Evolutionary conservation across 2,797 vertebrate genomes (phyloP), one percentile per base, ranked within the genome.

Genomic region (Trachurus trachurus): DNA sequence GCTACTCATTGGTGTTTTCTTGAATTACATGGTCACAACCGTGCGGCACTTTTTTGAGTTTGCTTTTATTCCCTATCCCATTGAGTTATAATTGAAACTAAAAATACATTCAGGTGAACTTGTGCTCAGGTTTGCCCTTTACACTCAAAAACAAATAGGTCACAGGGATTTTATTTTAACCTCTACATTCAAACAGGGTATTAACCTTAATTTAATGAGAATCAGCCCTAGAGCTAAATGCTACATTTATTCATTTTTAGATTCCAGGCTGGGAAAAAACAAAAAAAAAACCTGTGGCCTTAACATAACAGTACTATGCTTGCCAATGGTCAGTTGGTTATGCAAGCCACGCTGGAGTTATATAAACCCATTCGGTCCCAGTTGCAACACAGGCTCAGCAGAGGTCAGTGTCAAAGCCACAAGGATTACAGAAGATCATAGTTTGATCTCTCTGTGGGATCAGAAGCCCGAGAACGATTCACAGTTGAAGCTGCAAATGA

Each of bases 361-460:
- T 5, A 52, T 92, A 88, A 91, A 80, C 19, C 5, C 53, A 47
- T 76, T 59, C 34, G 65, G 68, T 63, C 44, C 62, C 49, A 77
- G 69, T 77, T 72, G 67, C 39, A 82, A 34, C 57, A 52, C 61
- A 47, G n/a, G 64, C 70, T 78, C 63, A 78, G 65, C 40, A 69
- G 71, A 81, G 79, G 74, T 82, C 81, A 71, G 22, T 9, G 0
- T 65, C 62, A 60, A 26, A 60, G 71, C 47, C 13, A 21, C 37
- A 50, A 65, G 76, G 80, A 88, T 90, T 87, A 90, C 52, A 74
- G 49, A 42, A 59, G 81, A 84, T 83, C 74, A 78, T 47, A 83
- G 66, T 19, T 64, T 54, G 69, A 83, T 84, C 76, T 81, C 65
- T 76, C 39, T 0, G 3, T 13, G 64, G 50, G 57, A 83, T 78